Evolutionary conservation across 2,113 vertebrate genomes (phyloP), one percentile per base, ranked within the genome.

Genomic region (Solea solea): DNA sequence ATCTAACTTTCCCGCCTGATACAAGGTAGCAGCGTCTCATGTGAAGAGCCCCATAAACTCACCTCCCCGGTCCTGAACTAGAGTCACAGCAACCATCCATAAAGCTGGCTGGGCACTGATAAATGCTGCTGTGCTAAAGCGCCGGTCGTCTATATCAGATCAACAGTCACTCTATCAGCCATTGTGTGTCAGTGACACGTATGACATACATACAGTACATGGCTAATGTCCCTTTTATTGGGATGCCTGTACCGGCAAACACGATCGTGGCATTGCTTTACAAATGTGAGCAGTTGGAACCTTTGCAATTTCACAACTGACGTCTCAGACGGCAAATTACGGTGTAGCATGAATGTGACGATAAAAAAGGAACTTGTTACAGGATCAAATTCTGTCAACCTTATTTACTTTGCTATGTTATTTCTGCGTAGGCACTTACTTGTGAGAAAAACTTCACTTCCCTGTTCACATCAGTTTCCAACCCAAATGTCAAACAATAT

Each of bases 81-180:
- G 46, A 34, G 57, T 80, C 78, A 54, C 74, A 76, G 81, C 76
- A 77, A 67, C 51, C 74, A 76, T 86, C 81, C 78, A 69, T 82
- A 84, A 86, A 88, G 68, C 85, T 86, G 80, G 70, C 77, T 49
- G 50, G 53, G 78, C 80, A 63, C 87, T 90, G 92, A 92, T 91
- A 92, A 91, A 83, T 28, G 64, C 73, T 57, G 78, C 74, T 75
- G 52, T 67, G 72, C 81, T 77, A 77, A 76, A 86, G 80, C 66
- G 74, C 75, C 65, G 68, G 39, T 52, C 14, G 40, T n/a, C 39
- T 78, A 89, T 91, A 93, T 92, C 91, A 89, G 89, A 91, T 91
- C 39, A 39, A 56, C 85, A 83, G 81, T 87, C 82, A 72, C 57
- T 87, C 83, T 56, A 68, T 78, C 75, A 74, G 58, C 39, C 25